Base-by-base conservation (phyloP, 2,888 invertebrate species). In the Parnassius mnemosyne region DNA sequence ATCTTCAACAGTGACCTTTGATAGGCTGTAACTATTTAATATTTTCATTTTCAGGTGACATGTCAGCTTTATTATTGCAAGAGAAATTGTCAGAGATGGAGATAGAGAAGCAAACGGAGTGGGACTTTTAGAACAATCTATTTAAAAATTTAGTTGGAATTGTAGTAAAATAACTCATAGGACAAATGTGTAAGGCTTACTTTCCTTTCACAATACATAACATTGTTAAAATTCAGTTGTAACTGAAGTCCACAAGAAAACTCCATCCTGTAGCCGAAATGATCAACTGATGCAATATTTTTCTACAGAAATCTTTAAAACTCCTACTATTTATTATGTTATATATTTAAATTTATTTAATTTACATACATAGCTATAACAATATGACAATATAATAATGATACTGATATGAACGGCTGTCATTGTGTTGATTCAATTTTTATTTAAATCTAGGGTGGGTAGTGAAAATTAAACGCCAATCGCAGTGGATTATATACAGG, bases 21-120 rank as follows among this genome's bases (percentile, higher is more conserved):
- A 7, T 34, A 34, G 7, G 5, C 3, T 34, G 34, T 34, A 34
- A 20, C 7, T 10, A 47, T 11, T 46, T 50, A 44, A 52, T 51
- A 56, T 52, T 16, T n/a, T 11, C 60, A 16, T 69, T 87, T 92
- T 13, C 86, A 94, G 94, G 93, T 82, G 94, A 94, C 78, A 87
- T 94, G 79, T 92, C 93, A 61, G 92, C 93, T n/a, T 80, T 93
- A 5, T 85, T 93, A 44, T 83, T 93, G 53, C 89, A 93, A 73
- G 93, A 93, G 71, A 92, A 92, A 76, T 78, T 94, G 67, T 87
- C 92, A 0, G 93, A 94, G 66, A 87, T 94, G 86, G 94, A 94
- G 41, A 87, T 94, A 62, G 93, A 93, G 70, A 92, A 89, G 69
- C 76, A 92, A 2, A 93, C 93, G 20, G 94, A 94, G 69, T 95